phyloP scores from a whole-genome alignment of 2,888 invertebrate species.

The Amphipoea lucens region DNA sequence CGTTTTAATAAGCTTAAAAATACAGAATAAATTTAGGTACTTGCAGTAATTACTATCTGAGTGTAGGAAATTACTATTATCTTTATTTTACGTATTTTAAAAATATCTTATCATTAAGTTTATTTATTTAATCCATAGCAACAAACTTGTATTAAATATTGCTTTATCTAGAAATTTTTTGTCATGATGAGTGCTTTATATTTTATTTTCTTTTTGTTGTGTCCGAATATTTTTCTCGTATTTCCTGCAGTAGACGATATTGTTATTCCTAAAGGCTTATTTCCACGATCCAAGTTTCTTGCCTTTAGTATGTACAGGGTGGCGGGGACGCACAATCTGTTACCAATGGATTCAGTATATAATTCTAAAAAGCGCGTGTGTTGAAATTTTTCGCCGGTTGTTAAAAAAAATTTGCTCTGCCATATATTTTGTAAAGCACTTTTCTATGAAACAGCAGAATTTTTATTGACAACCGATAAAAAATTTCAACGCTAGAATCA shows the following conservation, averaged over 20 bases:
- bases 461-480: too few relatives aligned
- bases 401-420: too few relatives aligned
- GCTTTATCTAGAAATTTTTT: slow-evolving; percentile 8
- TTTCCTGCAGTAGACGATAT: neutral
- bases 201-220: slow-evolving; percentile 12
- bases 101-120: slow-evolving; percentile 14
- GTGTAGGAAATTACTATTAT: neutral
- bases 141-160: slow-evolving; percentile 4
- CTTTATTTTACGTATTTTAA: neutral
- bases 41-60: neutral
- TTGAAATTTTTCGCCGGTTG: too few relatives aligned
- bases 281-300: neutral
- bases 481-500: too few relatives aligned
- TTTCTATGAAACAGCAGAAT: too few relatives aligned
- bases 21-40: neutral
- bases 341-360: too few relatives aligned
- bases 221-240: slow-evolving; percentile 6
- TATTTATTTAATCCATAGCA: slow-evolving; percentile 19
- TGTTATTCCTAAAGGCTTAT: neutral
- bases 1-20: neutral
- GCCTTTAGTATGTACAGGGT: neutral
- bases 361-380: too few relatives aligned
- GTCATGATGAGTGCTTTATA: slow-evolving; percentile 1
- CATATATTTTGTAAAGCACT: too few relatives aligned
- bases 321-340: too few relatives aligned